phyloP scores from a whole-genome alignment of 2,113 vertebrate genomes.

The Myanophis thanlyinensis region DNA sequence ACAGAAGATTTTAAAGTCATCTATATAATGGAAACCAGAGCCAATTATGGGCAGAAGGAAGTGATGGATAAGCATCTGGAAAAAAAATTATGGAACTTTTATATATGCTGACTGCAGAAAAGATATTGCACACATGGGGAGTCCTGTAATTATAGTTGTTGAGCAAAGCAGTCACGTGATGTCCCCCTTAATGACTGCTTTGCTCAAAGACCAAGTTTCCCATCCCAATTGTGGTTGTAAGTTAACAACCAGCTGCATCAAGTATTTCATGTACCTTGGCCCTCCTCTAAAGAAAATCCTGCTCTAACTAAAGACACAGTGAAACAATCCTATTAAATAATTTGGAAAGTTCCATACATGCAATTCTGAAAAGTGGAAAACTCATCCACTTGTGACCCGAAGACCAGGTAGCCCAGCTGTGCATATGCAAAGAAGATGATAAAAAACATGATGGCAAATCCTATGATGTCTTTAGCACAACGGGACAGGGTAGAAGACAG shows the following conservation, averaged over 20 bases:
- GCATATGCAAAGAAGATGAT: conserved; percentile 75
- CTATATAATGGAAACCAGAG: too few species aligned
- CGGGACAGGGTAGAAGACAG: conserved; percentile 69
- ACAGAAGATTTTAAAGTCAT: too few species aligned
- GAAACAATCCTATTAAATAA: not conserved
- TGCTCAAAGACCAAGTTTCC: not conserved
- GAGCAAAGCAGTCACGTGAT: not conserved
- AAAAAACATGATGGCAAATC: conserved; percentile 75
- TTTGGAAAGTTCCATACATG: conserved; percentile 65
- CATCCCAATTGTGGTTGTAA: not conserved
- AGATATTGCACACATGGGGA: not conserved
- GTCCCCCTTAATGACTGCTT: not conserved
- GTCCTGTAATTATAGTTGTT: not conserved
- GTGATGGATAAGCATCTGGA: too few species aligned
- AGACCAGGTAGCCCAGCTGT: conserved; percentile 70
- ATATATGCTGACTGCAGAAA: not conserved
- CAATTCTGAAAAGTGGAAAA: conserved; percentile 74
- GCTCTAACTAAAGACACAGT: not conserved
- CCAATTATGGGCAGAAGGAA: too few species aligned
- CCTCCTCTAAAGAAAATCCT: not conserved
- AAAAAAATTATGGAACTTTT: not conserved
- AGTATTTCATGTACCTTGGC: not conserved
- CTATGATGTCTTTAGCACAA: conserved; percentile 71
- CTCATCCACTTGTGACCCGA: conserved; percentile 69
- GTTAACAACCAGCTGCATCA: not conserved